Evolutionary conservation across 1,140 invertebrate genomes (phyloP), one percentile per base, ranked within the genome.

Genomic region (Dreissena rostriformis): DNA sequence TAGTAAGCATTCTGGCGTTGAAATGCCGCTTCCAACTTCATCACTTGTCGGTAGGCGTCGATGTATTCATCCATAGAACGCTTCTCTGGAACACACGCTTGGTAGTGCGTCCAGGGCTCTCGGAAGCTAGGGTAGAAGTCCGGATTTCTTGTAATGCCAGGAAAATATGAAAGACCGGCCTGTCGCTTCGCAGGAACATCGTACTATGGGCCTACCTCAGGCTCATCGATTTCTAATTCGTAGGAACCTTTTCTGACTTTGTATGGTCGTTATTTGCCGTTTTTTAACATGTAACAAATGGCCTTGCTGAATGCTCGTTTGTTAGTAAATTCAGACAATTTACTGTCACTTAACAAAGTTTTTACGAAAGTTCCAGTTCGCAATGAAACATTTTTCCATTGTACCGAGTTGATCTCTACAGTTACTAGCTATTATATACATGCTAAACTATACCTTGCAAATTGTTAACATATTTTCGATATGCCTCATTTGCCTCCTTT

Each of bases 61-160:
- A 51, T 70, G 17, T 81, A 71, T 7, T 81, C 79, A 26, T 66
- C 28, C 28, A 65, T 22, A 2, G 79, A 61, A 28, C 79, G n/a
- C 51, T 81, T 81, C 22, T 81, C 68, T 1, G 79, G 70, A 11
- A 81, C 57, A 26, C 75, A 83, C 1, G 72, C 73, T 24, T 26
- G 10, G 14, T 52, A 76, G 53, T 83, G 81, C 6, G 81, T 52
- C 10, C 67, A 29, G 39, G 81, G 81, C 49, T 83, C 81, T 19
- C 52, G 49, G 51, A 83, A 83, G 39, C 55, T 52, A 24, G 81
- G 81, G 61, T 57, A 83, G 29, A 83, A 83, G 26, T 83, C 72
- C 12, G 24, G 72, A 29, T 52, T 67, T 57, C 81, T 26, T 29
- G 75, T 83, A 14, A 75, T 75, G 28, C 81, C 81, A 22, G 81